Base-by-base conservation (phyloP, 1,140 invertebrate genomes). In the Ceratosolen fusciceps region DNA sequence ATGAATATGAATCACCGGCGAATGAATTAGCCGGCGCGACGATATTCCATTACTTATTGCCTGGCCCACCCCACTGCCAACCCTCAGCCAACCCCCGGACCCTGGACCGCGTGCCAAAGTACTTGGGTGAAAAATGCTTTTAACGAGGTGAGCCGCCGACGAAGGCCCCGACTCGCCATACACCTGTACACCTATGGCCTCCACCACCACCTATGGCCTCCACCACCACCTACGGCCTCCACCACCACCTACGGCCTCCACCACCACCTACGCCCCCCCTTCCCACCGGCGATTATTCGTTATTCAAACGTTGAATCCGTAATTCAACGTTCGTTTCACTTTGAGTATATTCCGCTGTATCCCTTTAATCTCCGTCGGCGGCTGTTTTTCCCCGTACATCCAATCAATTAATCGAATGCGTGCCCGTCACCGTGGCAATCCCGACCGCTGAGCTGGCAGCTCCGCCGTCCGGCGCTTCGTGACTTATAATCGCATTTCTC, bases 401-500 rank as follows among this genome's bases (percentile, higher is more conserved):
- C 87, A 90, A 90, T 90, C 89, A 87, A 89, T 89, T 86, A 37
- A 80, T 80, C 82, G 81, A 83, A 84, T 84, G 77, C 82, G 83
- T 81, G 62, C 47, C 26, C 80, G n/a, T 29, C 43, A 60, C 14
- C 34, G 77, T 80, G 82, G 83, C 82, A 78, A 82, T 80, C 79
- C n/a, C 67, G 71, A 77, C 76, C 77, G 14, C 70, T 77, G 82
- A 80, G 14, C 70, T 77, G 82, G 81, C 34, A n/a, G 49, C 60
- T 21, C 14, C 9, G 24, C 82, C 9, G 10, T 2, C 49, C 83
- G 86, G 87, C 88, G 89, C 88, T 88, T 87, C 85, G 87, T 89
- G 89, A 90, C 88, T 90, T 90, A 90, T 90, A 90, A 90, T 90
- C 88, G 87, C 87, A 90, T 90, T 90, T 89, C 86, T 86, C 88